Evolutionary conservation across 2,113 vertebrate genomes (phyloP).

Genomic region (Boulengeromyrus knoepffleri): DNA sequence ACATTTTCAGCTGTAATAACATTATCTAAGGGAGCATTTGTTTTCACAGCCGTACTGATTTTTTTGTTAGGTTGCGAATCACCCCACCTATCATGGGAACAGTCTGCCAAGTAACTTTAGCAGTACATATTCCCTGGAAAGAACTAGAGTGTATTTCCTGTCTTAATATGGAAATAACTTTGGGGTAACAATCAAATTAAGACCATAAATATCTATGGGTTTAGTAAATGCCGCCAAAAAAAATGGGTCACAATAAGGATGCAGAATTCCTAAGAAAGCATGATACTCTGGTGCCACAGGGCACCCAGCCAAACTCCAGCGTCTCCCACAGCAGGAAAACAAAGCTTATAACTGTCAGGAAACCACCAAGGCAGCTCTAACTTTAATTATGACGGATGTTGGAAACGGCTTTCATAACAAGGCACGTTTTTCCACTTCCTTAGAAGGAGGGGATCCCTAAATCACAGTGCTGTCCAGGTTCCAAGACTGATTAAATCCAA

Average conservation of each 20-base stretch:
- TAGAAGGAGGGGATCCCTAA: constrained; percentile 3
- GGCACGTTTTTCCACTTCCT: constrained; percentile 31
- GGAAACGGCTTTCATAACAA: constrained; percentile 34
- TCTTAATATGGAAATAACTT: constrained; percentile 22
- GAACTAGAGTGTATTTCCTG: background rate
- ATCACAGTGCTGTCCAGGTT: background rate
- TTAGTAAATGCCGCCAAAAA: background rate
- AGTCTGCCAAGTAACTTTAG: background rate
- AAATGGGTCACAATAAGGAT: background rate
- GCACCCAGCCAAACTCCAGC: too few relatives aligned
- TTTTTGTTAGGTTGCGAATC: background rate
- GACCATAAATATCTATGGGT: background rate
- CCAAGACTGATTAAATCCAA: constrained; percentile 3
- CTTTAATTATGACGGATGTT: constrained; percentile 35
- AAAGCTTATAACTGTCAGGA: background rate
- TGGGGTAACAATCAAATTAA: background rate
- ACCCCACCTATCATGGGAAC: background rate
- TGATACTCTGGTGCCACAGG: background rate
- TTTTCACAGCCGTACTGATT: background rate
- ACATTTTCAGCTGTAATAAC: background rate
- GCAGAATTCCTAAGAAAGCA: background rate
- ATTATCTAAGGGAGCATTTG: background rate
- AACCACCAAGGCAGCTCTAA: background rate
- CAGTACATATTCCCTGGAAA: background rate
- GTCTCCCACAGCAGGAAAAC: background rate